Conservation (phyloP, 2,797 vertebrate genomes). For the Trichosurus vulpecula region DNA sequence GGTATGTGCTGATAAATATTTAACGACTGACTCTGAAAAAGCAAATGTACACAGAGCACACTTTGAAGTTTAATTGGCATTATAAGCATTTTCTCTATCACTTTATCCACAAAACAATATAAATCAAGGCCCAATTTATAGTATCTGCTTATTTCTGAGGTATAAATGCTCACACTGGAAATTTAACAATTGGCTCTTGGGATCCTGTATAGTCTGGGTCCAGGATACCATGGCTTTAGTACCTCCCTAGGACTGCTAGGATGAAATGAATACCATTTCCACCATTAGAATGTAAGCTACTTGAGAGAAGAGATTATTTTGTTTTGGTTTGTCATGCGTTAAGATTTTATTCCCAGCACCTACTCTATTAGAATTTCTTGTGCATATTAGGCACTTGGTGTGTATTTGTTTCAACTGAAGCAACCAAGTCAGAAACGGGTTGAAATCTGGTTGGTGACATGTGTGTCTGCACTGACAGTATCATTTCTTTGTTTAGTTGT, state of each 20-base stretch:
- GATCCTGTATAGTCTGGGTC: no score
- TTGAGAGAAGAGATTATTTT: background rate
- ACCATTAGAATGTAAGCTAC: background rate
- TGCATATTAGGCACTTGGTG: background rate
- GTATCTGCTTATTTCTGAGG: background rate
- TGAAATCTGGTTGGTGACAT: background rate
- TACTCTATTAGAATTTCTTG: background rate
- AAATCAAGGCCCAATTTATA: background rate
- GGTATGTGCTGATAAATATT: no score
- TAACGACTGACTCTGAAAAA: background rate
- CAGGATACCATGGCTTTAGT: background rate
- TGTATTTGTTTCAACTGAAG: background rate
- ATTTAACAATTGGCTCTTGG: background rate
- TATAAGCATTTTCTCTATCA: background rate
- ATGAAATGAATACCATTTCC: background rate
- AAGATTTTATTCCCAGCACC: background rate
- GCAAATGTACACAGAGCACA: background rate
- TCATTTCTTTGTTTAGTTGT: background rate
- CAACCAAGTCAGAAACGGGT: background rate
- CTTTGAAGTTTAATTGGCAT: background rate
- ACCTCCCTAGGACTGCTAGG: background rate
- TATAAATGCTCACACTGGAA: no score
- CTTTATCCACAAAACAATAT: background rate
- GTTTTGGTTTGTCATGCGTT: background rate
- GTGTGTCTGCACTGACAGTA: background rate